These are phyloP conservation scores for Semotilus atromaculatus DNA, from an alignment of 2,797 vertebrate species.

Conservation along the genomic window DNA sequence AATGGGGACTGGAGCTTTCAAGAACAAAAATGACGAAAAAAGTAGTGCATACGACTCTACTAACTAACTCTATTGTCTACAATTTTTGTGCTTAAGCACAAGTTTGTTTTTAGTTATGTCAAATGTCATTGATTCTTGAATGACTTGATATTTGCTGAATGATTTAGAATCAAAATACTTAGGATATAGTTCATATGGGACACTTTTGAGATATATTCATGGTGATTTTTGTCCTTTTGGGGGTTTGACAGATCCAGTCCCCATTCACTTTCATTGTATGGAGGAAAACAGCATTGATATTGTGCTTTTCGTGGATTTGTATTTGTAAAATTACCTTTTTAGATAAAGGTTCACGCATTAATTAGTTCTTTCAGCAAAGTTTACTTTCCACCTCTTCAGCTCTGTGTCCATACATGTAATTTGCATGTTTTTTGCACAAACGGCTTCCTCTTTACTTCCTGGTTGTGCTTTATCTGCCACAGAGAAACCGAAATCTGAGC, in stretches of 20 bases:
- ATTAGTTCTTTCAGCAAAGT: not conserved
- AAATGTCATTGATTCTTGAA: not conserved
- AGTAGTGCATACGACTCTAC: not conserved
- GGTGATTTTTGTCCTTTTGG: not conserved
- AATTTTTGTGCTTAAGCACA: too few relatives aligned
- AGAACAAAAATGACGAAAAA: too few relatives aligned
- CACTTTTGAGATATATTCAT: not conserved
- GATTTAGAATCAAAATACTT: not conserved
- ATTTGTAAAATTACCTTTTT: not conserved
- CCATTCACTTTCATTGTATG: not conserved
- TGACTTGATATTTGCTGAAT: not conserved
- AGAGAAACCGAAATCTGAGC: conserved; percentile 66
- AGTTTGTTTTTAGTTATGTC: not conserved
- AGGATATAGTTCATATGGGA: not conserved
- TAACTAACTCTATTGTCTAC: not conserved
- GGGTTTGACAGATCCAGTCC: not conserved
- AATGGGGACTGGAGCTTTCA: conserved; percentile 5
- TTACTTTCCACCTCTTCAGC: not conserved
- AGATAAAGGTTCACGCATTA: not conserved
- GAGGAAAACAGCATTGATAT: not conserved
- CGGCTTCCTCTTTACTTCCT: not conserved
- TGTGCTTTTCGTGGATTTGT: not conserved
- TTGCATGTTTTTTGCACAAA: conserved; percentile 25
- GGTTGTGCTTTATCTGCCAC: conserved; percentile 8
- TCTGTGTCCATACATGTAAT: not conserved